Conservation (phyloP, 2,888 invertebrate genomes). For the Nephrotoma appendiculata region DNA sequence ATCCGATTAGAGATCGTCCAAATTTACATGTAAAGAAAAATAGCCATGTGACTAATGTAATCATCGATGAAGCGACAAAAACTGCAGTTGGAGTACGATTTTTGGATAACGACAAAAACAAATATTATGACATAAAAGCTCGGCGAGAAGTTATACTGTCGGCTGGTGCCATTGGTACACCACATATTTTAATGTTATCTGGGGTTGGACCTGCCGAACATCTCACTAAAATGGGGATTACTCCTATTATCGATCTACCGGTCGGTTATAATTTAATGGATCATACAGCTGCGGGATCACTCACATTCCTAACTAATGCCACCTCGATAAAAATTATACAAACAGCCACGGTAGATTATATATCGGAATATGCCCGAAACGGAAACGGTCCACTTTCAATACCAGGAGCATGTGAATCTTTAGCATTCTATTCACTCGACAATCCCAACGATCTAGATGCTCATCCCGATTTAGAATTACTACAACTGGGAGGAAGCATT, state of each 20-base stretch:
- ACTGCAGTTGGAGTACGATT: slow-evolving; percentile 41
- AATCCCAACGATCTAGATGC: slow-evolving; percentile 34
- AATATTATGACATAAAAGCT: slow-evolving; percentile 35
- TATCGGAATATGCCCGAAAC: neutral
- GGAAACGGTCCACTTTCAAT: slow-evolving; percentile 30
- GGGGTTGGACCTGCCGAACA: slow-evolving; percentile 51
- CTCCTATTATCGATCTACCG: slow-evolving; percentile 41
- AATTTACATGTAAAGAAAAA: slow-evolving; percentile 43
- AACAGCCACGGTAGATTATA: neutral
- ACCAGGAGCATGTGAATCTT: slow-evolving; percentile 44
- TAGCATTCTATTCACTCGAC: slow-evolving; percentile 47
- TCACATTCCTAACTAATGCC: slow-evolving; percentile 44
- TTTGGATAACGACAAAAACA: slow-evolving; percentile 25
- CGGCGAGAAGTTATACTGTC: slow-evolving; percentile 56
- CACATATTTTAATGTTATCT: slow-evolving; percentile 69
- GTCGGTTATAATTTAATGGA: slow-evolving; percentile 51
- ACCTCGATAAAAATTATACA: slow-evolving; percentile 18
- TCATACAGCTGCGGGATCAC: slow-evolving; percentile 47
- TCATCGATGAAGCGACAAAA: slow-evolving; percentile 36
- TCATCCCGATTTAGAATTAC: slow-evolving; percentile 56
- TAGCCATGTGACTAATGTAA: slow-evolving; percentile 38
- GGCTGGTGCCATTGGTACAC: slow-evolving; percentile 64
- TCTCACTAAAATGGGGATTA: slow-evolving; percentile 36
- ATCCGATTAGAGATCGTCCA: slow-evolving; percentile 33
- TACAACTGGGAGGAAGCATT: slow-evolving; percentile 42